Conservation (phyloP, 2,797 vertebrate genomes). For the Epinephelus awoara region DNA sequence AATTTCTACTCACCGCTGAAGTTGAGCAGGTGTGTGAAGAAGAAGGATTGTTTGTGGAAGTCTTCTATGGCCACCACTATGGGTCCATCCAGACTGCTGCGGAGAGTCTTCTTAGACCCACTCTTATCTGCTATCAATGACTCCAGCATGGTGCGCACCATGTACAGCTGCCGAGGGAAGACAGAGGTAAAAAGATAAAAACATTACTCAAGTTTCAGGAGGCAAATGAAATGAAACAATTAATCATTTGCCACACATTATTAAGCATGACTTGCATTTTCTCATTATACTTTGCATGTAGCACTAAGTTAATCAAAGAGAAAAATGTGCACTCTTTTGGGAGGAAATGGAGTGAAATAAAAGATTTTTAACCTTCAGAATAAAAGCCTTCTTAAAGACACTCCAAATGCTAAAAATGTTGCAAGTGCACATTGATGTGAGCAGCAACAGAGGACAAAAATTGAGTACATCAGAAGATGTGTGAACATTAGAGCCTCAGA, state of each 20-base stretch:
- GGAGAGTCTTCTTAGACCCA: slow-evolving; percentile 97
- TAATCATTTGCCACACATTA: not conserved
- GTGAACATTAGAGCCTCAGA: not conserved
- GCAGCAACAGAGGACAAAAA: not conserved
- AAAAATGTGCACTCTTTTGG: not conserved
- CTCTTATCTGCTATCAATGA: slow-evolving; percentile 99
- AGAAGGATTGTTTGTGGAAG: slow-evolving; percentile 99
- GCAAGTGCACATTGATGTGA: not conserved
- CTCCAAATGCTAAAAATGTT: not conserved
- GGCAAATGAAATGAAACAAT: not conserved
- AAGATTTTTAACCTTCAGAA: not conserved
- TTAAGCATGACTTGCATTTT: not conserved
- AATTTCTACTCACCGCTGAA: slow-evolving; percentile 91
- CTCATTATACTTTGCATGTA: not conserved
- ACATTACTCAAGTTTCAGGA: not conserved
- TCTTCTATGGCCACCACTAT: slow-evolving; percentile 98
- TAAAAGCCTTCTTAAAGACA: slow-evolving; percentile 9
- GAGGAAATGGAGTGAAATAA: not conserved
- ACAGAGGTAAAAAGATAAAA: not conserved
- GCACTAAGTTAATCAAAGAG: not conserved
- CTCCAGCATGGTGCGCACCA: slow-evolving; percentile 99
- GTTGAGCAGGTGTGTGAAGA: slow-evolving; percentile 98
- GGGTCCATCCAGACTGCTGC: slow-evolving; percentile 97
- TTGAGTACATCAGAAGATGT: not conserved
- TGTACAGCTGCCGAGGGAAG: slow-evolving; percentile 91